Base-by-base conservation (phyloP, 1,140 invertebrate species). In the Ceratosolen fusciceps region DNA sequence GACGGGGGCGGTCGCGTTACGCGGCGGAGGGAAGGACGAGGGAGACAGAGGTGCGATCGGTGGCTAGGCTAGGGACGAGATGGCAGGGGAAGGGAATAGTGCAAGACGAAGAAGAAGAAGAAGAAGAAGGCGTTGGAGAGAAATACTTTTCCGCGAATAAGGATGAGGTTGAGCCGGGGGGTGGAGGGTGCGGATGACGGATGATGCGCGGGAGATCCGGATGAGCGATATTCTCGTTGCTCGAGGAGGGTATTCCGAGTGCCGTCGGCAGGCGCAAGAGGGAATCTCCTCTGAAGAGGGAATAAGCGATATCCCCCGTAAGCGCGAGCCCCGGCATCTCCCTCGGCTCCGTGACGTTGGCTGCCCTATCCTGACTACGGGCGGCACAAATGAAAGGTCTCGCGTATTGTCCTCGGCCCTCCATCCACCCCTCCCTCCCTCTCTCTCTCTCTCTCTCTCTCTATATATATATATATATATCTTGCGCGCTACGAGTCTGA, bases 71-170 rank as follows among this genome's bases (percentile, higher is more conserved):
- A n/a, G n/a, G n/a, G n/a, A n/a, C n/a, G 31, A 29, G 47, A 24
- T 10, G 37, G 21, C n/a, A 43, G 19, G 8, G 37, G 5, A 21
- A n/a, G 14, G 43, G 16, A 34, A 3, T 4, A 29, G 24, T 5
- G 26, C 5, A 1, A 24, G 49, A 47, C 7, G 19, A 43, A 29
- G 24, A 39, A 24, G 9, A 16, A 29, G 19, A 1, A 34, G 10
- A 12, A 34, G 16, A 71, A 71, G n/a, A 34, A 29, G 37, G 58
- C 73, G 73, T 65, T n/a, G n/a, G n/a, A 49, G 43, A 70, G 68
- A 72, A 78, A 78, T 72, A 60, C 77, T 73, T 74, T 79, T 79
- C 77, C 58, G 56, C 77, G 77, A 79, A 79, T 74, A 74, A 79
- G 73, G 58, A 71, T 56, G 31, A n/a, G 19, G 26, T 37, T 29